phyloP scores from a whole-genome alignment of 2,888 invertebrate genomes.

The Sceliomorpha sp. region DNA sequence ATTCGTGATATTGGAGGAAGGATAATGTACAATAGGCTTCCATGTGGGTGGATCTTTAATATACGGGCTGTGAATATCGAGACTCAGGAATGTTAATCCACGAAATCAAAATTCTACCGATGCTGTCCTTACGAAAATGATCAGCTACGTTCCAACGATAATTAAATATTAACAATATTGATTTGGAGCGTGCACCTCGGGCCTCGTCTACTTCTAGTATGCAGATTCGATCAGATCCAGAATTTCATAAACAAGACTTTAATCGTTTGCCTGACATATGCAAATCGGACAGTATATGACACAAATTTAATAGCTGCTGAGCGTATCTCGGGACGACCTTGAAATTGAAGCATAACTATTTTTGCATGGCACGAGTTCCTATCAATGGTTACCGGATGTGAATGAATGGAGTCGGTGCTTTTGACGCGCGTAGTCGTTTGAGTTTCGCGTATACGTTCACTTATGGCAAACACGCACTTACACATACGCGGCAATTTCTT shows the following conservation, averaged over 20 bases:
- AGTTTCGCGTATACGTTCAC: conserved; percentile 47
- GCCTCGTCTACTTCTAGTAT: too few species aligned
- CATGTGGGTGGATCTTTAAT: conserved; percentile 37
- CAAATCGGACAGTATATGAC: too few species aligned
- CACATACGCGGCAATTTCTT: conserved; percentile 61
- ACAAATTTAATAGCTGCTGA: too few species aligned
- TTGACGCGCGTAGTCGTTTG: conserved; percentile 56
- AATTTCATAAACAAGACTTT: too few species aligned
- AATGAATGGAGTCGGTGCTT: conserved; percentile 66
- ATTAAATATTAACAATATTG: conserved; percentile 68
- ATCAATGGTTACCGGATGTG: conserved; percentile 67
- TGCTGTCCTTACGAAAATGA: conserved; percentile 31
- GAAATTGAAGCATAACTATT: conserved; percentile 59
- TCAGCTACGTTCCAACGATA: conserved; percentile 56
- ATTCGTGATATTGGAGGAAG: conserved; percentile 15
- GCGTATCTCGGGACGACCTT: conserved; percentile 53
- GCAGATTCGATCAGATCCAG: too few species aligned
- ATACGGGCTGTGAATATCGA: conserved; percentile 61
- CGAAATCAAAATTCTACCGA: conserved; percentile 61
- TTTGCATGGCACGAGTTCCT: conserved; percentile 57
- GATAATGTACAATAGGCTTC: background rate
- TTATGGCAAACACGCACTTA: conserved; percentile 47
- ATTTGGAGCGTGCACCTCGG: too few species aligned
- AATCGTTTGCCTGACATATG: too few species aligned
- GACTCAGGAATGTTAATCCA: conserved; percentile 71